These are phyloP conservation scores for Lamellibrachia luymesi DNA, from an alignment of 1,140 invertebrate genomes.

Conservation along the genomic window DNA sequence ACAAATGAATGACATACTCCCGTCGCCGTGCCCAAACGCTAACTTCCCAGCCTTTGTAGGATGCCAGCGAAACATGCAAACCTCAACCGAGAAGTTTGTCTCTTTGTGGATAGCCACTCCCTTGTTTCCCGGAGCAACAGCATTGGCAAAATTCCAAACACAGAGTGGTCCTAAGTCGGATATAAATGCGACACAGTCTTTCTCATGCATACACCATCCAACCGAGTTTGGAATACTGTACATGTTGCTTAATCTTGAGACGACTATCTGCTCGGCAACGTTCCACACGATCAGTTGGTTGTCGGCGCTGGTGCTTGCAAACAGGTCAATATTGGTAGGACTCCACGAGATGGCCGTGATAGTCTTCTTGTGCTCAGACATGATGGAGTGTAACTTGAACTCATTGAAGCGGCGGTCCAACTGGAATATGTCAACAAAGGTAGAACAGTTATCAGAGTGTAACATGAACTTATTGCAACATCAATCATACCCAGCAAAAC, in stretches of 20 bases:
- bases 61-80: slow-evolving; percentile 53
- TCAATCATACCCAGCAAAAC: no score
- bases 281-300: slow-evolving; percentile 53
- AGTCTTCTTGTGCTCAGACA: slow-evolving; percentile 60
- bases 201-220: slow-evolving; percentile 46
- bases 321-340: slow-evolving; percentile 47
- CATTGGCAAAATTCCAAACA: slow-evolving; percentile 44
- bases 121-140: slow-evolving; percentile 17
- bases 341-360: slow-evolving; percentile 57
- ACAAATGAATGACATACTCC: slow-evolving; percentile 53
- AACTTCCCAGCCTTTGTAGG: slow-evolving; percentile 44
- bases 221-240: slow-evolving; percentile 41
- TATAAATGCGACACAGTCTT: slow-evolving; percentile 46
- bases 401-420: no score
- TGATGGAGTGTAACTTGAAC: slow-evolving; percentile 52
- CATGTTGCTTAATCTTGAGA: slow-evolving; percentile 41
- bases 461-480: no score
- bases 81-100: slow-evolving; percentile 36
- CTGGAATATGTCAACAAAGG: no score
- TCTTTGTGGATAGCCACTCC: slow-evolving; percentile 39
- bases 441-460: no score
- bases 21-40: slow-evolving; percentile 57
- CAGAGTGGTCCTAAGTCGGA: slow-evolving; percentile 46
- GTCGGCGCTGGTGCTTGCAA: slow-evolving; percentile 53
- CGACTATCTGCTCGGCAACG: slow-evolving; percentile 43